Evolutionary conservation across 2,113 vertebrate species (phyloP).

Genomic region (Telmatochromis bifrenatus): DNA sequence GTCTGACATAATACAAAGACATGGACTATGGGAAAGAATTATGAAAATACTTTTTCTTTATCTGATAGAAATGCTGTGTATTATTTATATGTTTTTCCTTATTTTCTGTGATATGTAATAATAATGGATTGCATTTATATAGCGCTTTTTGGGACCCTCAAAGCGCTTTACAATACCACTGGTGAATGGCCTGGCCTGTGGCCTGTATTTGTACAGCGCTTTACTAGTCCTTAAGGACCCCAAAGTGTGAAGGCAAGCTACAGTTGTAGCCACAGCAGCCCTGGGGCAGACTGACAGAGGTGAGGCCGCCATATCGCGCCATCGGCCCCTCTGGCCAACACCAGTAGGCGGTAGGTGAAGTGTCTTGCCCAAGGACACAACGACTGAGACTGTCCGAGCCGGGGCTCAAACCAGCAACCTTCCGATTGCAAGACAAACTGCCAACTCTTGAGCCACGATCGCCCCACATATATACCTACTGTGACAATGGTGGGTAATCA

Average conservation of each 20-base stretch:
- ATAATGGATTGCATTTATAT: background rate
- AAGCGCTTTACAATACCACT: background rate
- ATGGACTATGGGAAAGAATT: background rate
- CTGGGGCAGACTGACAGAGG: rapidly evolving
- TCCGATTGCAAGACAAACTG: rapidly evolving
- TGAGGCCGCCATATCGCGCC: rapidly evolving
- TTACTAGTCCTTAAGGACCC: background rate
- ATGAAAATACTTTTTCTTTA: background rate
- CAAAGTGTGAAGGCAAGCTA: background rate
- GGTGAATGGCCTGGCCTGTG: background rate
- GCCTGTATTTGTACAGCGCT: rapidly evolving
- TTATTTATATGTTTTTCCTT: background rate
- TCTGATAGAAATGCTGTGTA: background rate
- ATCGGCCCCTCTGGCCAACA: rapidly evolving
- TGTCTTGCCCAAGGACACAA: background rate
- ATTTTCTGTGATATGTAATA: background rate
- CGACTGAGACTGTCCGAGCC: background rate
- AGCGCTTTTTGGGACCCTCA: rapidly evolving
- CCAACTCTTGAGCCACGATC: rapidly evolving
- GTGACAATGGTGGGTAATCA: background rate
- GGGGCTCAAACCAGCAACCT: rapidly evolving
- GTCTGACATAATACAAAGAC: background rate
- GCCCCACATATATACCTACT: background rate
- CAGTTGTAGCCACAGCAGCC: background rate
- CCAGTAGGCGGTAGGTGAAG: background rate